Percentiles rank a stretch among this genome's conserved stretches.
phyloP scores from a whole-genome alignment of 2,797 vertebrate species.

The Coluber constrictor region DNA sequence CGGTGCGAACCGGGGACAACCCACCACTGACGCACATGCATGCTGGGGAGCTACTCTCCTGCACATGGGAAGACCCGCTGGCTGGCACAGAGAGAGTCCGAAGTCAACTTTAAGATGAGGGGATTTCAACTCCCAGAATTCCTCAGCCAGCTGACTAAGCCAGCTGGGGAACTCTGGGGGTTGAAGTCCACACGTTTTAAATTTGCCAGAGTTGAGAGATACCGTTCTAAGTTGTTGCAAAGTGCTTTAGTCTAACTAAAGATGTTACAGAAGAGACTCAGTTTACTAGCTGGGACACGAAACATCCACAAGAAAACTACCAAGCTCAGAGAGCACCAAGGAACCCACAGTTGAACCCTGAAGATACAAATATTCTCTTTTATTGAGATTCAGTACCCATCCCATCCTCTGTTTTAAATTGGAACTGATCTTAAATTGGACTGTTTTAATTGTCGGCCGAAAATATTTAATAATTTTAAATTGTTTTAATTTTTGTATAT shows the following conservation, averaged over 20 bases:
- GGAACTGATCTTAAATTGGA: no score
- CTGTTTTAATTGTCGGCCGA: no score
- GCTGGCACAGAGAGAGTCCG: no score
- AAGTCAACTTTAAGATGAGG: neutral
- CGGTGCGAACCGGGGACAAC: no score
- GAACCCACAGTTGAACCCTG: neutral
- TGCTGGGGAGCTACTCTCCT: no score
- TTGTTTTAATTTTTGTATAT: no score
- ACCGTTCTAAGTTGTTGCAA: neutral
- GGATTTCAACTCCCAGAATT: neutral
- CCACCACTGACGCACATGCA: no score
- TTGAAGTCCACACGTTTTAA: neutral
- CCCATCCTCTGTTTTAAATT: no score
- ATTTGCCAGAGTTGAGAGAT: neutral
- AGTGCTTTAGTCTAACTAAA: neutral
- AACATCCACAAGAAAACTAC: neutral
- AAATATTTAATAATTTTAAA: no score
- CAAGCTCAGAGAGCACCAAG: neutral
- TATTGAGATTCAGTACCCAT: neutral
- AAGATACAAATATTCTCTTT: neutral
- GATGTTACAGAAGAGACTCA: neutral
- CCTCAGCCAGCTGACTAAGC: neutral
- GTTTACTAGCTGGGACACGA: neutral
- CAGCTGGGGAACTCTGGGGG: neutral
- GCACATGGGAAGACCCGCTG: no score